phyloP scores from a whole-genome alignment of 2,113 vertebrate genomes.

The Nothobranchius kuhntae region DNA sequence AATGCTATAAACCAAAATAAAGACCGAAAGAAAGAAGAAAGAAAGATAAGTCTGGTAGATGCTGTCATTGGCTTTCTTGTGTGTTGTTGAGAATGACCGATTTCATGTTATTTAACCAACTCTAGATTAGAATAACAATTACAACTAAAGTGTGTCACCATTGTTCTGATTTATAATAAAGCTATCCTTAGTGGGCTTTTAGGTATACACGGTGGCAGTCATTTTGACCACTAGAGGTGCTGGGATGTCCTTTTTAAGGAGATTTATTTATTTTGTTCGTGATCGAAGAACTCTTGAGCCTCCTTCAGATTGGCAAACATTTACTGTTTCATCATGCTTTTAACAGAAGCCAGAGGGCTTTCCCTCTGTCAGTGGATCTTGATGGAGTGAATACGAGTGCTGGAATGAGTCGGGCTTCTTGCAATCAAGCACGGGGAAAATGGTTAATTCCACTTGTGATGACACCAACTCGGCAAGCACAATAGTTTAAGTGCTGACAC shows the following conservation, averaged over 20 bases:
- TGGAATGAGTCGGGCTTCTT: constrained; percentile 66
- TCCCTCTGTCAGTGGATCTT: constrained; percentile 61
- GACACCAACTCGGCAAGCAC: constrained; percentile 86
- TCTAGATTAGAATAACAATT: constrained; percentile 46
- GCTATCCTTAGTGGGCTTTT: constrained; percentile 1
- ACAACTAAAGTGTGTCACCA: too few species aligned
- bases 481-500: constrained; percentile 88
- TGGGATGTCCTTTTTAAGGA: neutral
- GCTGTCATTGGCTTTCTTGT: constrained; percentile 41
- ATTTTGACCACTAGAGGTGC: neutral
- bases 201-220: too few species aligned
- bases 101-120: constrained; percentile 58
- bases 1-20: too few species aligned
- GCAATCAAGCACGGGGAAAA: constrained; percentile 78
- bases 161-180: constrained; percentile 1
- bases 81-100: constrained; percentile 59
- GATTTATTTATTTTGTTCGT: constrained; percentile 7
- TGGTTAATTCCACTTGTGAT: constrained; percentile 85
- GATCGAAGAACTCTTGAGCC: constrained; percentile 12
- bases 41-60: constrained; percentile 64
- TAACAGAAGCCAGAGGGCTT: constrained; percentile 56
- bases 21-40: too few species aligned
- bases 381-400: constrained; percentile 70
- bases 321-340: constrained; percentile 69
- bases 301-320: constrained; percentile 37